These are phyloP conservation scores for Panurus biarmicus DNA, from an alignment of 2,113 vertebrate genomes.

Conservation along the genomic window DNA sequence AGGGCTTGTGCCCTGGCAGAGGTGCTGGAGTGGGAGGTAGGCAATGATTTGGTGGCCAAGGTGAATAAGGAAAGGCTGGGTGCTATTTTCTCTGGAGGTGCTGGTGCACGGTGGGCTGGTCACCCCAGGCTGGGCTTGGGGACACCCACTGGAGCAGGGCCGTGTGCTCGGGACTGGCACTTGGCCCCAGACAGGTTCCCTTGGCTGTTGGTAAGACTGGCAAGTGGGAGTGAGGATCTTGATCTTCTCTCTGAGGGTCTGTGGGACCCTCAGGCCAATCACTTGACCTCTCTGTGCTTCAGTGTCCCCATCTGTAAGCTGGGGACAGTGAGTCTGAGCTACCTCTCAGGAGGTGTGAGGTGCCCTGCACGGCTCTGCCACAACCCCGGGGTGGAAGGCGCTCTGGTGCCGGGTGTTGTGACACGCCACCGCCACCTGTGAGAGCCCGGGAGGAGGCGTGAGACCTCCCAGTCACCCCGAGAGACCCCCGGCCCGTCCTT, in stretches of 20 bases:
- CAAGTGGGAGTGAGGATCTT: not conserved
- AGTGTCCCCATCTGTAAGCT: not conserved
- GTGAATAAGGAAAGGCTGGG: not conserved
- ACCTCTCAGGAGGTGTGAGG: not conserved
- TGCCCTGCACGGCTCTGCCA: not conserved
- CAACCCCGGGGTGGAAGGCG: not conserved
- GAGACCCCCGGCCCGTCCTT: not conserved
- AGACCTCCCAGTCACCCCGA: not conserved
- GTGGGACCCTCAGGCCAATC: not conserved
- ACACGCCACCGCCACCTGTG: fast-evolving
- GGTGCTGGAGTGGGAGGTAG: not conserved
- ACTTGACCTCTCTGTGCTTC: not conserved
- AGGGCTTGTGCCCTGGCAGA: not conserved
- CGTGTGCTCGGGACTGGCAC: fast-evolving
- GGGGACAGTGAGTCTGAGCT: not conserved
- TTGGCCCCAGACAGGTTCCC: not conserved
- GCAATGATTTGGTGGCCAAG: not conserved
- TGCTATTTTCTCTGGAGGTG: not conserved
- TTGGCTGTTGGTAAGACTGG: not conserved
- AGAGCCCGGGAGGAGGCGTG: not conserved
- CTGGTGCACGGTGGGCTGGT: not conserved
- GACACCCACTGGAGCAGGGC: fast-evolving
- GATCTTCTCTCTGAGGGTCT: not conserved
- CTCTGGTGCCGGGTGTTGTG: not conserved
- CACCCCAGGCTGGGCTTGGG: not conserved